Evolutionary conservation across 1,140 invertebrate genomes (phyloP).

Genomic region (Drosophila santomea): DNA sequence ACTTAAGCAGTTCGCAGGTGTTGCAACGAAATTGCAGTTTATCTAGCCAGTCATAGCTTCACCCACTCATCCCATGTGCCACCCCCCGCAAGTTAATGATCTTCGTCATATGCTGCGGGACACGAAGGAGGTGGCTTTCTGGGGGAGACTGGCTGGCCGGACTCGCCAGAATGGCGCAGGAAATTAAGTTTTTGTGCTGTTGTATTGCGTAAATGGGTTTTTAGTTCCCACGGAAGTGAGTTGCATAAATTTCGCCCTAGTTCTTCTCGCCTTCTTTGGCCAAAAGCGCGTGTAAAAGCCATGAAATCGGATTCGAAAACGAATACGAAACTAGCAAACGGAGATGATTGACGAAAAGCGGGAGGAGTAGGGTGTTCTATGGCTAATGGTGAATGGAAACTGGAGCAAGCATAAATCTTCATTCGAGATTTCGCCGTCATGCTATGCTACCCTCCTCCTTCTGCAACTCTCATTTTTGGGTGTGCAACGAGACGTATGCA

Average conservation of each 20-base stretch:
- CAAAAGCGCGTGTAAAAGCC: constrained; percentile 78
- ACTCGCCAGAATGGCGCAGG: constrained; percentile 51
- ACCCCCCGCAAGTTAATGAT: constrained; percentile 62
- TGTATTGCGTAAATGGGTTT: constrained; percentile 82
- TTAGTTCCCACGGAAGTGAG: constrained; percentile 76
- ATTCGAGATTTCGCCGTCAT: constrained; percentile 65
- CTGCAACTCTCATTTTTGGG: constrained; percentile 33
- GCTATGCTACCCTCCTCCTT: constrained; percentile 1
- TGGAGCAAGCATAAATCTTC: constrained; percentile 78
- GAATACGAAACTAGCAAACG: constrained; percentile 70
- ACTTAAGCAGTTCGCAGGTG: constrained; percentile 79
- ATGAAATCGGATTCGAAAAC: constrained; percentile 75
- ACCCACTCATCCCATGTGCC: background rate
- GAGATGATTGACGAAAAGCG: constrained; percentile 72
- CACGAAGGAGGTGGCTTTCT: constrained; percentile 33
- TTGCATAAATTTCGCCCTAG: constrained; percentile 72
- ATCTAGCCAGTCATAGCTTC: constrained; percentile 60
- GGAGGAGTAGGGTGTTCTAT: background rate
- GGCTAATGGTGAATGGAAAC: constrained; percentile 33
- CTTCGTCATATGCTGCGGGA: constrained; percentile 78
- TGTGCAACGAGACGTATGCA: constrained; percentile 70
- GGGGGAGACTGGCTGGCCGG: background rate
- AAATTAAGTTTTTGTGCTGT: constrained; percentile 78
- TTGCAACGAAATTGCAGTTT: constrained; percentile 81
- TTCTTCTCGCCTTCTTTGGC: constrained; percentile 20